Evolutionary conservation across 2,888 invertebrate genomes (phyloP), one percentile per base, ranked within the genome.

Genomic region (Pasiphila rectangulata): DNA sequence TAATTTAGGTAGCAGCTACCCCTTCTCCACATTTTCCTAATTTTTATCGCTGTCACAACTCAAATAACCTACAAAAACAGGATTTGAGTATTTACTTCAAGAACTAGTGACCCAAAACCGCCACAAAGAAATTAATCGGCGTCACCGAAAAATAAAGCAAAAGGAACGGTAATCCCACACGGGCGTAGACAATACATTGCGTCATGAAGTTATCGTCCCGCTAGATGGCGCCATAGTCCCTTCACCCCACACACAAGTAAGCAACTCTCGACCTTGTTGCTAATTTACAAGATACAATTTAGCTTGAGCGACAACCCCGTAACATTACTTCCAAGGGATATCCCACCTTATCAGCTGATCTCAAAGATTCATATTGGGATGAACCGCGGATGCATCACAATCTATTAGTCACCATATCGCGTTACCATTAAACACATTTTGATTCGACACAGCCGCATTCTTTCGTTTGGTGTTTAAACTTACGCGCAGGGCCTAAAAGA

Each of bases 131-230:
- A 80, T 81, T 80, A 80, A 82, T 81, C 78, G 73, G 76, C 72
- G 71, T 75, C 72, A 72, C 77, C 71, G 61, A 83, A 78, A 79
- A 80, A 79, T 75, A 83, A 83, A 79, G 79, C 75, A 80, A 83
- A 79, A 77, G 79, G 63, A 75, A 78, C 74, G 71, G 78, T 83
- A 79, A 79, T 83, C 83, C 84, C 83, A 83, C 78, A 83, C 78
- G 77, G 63, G 69, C 68, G 77, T 79, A 83, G 84, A 83, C 81
- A 83, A 80, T 84, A 81, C 79, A 82, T 79, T 69, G 78, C 74
- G 71, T 78, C 81, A 84, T 86, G 82, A 84, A 83, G 79, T 75
- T 75, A 79, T 79, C 76, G 83, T 81, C 84, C 81, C 83, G 79
- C 83, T 72, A 77, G 75, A 83, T 80, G 85, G 84, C 86, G 85